A percentile compares a stretch with the other conserved stretches of the same genome.
Conservation (phyloP, 2,797 vertebrate species). For the Scleropages formosus region DNA sequence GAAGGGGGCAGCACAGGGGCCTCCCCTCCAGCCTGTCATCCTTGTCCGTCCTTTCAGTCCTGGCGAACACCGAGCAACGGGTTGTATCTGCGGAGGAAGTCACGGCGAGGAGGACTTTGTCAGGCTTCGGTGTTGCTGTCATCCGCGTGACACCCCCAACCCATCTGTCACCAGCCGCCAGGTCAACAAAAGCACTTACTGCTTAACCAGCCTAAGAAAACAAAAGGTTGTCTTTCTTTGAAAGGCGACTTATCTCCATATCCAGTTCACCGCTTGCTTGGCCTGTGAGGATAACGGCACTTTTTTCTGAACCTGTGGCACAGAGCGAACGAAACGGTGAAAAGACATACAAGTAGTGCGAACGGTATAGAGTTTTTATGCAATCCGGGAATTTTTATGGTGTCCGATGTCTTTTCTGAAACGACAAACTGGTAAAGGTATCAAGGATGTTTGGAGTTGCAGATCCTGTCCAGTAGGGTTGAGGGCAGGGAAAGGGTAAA, state of each 20-base stretch:
- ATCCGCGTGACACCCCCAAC: conserved; percentile 60
- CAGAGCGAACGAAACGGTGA: conserved; percentile 59
- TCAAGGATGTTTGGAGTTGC: too few relatives aligned
- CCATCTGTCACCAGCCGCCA: conserved; percentile 62
- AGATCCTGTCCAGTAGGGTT: too few relatives aligned
- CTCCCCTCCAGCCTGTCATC: conserved; percentile 57
- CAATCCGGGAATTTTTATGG: too few relatives aligned
- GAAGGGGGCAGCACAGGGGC: conserved; percentile 50
- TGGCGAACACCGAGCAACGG: conserved; percentile 57
- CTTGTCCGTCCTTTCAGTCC: conserved; percentile 56
- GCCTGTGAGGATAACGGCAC: conserved; percentile 7
- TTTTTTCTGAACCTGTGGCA: conserved; percentile 49
- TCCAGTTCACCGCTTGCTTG: background rate
- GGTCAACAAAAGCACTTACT: conserved; percentile 9
- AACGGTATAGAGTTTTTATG: too few relatives aligned
- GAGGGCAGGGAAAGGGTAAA: background rate
- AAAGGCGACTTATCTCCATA: background rate
- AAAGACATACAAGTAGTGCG: too few relatives aligned
- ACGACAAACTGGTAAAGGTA: too few relatives aligned
- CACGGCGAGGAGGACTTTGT: conserved; percentile 72
- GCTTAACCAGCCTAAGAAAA: background rate
- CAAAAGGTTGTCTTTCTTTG: background rate
- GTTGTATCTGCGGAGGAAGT: conserved; percentile 63
- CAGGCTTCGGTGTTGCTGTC: conserved; percentile 47
- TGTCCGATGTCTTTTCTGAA: too few relatives aligned